Evolutionary conservation across 2,797 vertebrate genomes (phyloP).

Genomic region (Cuniculus paca): DNA sequence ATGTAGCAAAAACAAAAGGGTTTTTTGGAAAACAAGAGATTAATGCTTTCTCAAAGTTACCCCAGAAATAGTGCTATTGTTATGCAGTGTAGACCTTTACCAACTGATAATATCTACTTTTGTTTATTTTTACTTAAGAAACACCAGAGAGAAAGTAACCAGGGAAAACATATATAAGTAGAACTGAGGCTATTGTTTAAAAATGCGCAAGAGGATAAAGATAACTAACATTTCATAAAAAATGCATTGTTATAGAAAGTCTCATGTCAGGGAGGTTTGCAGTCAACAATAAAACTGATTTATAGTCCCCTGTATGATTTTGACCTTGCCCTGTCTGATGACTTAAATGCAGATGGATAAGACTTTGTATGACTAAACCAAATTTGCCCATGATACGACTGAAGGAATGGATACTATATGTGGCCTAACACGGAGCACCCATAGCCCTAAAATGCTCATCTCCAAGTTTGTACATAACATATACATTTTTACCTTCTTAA

Average conservation of each 20-base stretch:
- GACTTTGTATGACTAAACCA: background rate
- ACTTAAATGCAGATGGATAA: background rate
- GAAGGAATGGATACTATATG: background rate
- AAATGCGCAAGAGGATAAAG: background rate
- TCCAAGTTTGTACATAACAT: background rate
- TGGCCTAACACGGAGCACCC: background rate
- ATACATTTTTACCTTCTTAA: conserved; percentile 21
- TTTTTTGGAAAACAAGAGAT: background rate
- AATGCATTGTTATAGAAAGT: conserved; percentile 3
- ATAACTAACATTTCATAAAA: background rate
- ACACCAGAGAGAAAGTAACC: background rate
- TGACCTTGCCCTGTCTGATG: background rate
- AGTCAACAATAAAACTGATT: background rate
- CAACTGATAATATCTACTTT: background rate
- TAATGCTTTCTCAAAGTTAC: background rate
- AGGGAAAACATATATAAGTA: background rate
- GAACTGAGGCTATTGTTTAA: background rate
- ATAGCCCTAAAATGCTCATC: background rate
- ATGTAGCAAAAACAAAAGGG: background rate
- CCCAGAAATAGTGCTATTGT: background rate
- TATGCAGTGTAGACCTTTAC: background rate
- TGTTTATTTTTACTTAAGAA: background rate
- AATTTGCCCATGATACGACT: background rate
- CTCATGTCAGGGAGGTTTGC: background rate
- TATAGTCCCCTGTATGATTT: background rate